These are phyloP conservation scores for Scolopax bukidnonensis DNA, from an alignment of 2,797 vertebrate species.

Conservation along the genomic window DNA sequence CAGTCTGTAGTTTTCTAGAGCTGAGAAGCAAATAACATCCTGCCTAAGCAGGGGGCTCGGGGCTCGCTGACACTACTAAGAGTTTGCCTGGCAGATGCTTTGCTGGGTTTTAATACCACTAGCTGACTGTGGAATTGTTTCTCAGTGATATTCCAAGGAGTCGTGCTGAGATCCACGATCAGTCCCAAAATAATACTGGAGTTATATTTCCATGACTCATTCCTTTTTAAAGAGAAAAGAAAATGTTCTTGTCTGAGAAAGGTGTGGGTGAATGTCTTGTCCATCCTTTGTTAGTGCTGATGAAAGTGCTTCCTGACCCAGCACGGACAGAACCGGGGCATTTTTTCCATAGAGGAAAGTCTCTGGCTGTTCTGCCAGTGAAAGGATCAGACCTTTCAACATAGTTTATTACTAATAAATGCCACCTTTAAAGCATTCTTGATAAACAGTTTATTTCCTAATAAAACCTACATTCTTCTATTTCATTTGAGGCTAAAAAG, in stretches of 20 bases:
- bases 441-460: conserved; percentile 54
- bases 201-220: conserved; percentile 24
- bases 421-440: conserved; percentile 43
- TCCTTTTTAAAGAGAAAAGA: not conserved
- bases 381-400: conserved; percentile 28
- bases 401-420: conserved; percentile 51
- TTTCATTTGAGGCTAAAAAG: conserved; percentile 44
- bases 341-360: not conserved
- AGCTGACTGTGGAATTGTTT: not conserved
- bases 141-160: not conserved
- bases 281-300: not conserved
- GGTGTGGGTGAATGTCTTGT: not conserved
- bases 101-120: not conserved
- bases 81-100: conserved; percentile 18
- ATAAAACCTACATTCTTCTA: conserved; percentile 42
- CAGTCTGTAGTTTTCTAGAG: not conserved
- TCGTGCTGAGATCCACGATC: not conserved
- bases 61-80: not conserved
- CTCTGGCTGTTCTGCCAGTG: not conserved
- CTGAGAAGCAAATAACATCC: not conserved
- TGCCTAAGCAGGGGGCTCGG: not conserved
- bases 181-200: conserved; percentile 24
- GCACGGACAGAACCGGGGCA: not conserved
- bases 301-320: not conserved
- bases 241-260: not conserved